A percentile compares a stretch with the other conserved stretches of the same genome.
phyloP scores from a whole-genome alignment of 1,140 invertebrate species.

The Cydia amplana region DNA sequence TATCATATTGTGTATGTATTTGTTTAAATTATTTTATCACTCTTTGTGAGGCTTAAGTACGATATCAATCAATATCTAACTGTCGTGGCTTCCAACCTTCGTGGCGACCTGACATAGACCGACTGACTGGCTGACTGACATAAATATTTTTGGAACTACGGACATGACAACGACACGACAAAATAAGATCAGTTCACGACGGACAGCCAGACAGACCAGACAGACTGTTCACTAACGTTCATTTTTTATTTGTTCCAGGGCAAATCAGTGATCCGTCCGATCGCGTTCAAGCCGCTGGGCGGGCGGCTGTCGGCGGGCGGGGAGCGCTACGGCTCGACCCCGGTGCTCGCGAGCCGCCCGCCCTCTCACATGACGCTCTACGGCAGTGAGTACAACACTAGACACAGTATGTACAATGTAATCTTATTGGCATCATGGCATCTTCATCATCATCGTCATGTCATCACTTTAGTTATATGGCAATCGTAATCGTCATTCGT shows the following conservation, averaged over 20 bases:
- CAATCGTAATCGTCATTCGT: no score
- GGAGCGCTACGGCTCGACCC: constrained; percentile 84
- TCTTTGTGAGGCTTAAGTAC: no score
- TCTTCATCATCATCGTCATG: neutral
- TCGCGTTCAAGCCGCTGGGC: constrained; percentile 86
- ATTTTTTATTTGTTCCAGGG: constrained; percentile 76
- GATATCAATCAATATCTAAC: neutral
- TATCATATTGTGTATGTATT: no score
- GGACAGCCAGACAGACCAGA: no score
- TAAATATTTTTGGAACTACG: no score
- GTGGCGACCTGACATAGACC: no score
- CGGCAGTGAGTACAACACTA: constrained; percentile 80
- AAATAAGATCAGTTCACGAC: no score
- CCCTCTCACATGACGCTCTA: constrained; percentile 83
- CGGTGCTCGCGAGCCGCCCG: constrained; percentile 81
- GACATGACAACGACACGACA: no score
- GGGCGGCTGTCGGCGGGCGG: constrained; percentile 79
- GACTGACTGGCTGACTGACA: no score
- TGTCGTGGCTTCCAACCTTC: no score
- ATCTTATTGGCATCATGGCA: neutral
- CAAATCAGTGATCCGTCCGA: constrained; percentile 86
- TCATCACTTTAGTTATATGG: neutral
- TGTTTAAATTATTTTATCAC: no score
- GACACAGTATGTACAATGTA: neutral
- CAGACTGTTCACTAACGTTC: no score